A percentile compares a stretch with the other conserved stretches of the same genome.
These are phyloP conservation scores for Gastracanthus pulcherrimus DNA, from an alignment of 2,888 invertebrate genomes.

Conservation along the genomic window DNA sequence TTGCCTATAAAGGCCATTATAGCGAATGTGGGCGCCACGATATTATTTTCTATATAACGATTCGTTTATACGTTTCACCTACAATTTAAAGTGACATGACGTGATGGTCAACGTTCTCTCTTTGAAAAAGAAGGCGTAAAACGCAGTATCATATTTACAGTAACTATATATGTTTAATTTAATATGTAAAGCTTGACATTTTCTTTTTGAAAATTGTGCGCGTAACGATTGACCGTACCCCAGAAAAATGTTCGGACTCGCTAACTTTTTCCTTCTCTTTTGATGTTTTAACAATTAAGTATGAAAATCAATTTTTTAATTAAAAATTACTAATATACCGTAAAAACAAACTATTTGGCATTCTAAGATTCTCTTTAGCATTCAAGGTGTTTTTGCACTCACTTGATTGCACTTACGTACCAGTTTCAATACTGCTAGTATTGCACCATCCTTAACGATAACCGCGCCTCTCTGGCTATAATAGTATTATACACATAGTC, in stretches of 20 bases:
- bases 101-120: neutral
- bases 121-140: neutral
- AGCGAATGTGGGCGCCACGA: too few species aligned
- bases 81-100: too few species aligned
- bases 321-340: too few species aligned
- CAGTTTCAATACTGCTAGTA: slow-evolving; percentile 11
- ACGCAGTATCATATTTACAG: neutral
- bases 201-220: neutral
- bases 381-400: neutral
- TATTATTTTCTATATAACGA: neutral
- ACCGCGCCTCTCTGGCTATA: neutral
- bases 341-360: neutral
- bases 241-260: too few species aligned
- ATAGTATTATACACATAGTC: neutral
- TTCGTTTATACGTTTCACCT: neutral
- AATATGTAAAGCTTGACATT: neutral
- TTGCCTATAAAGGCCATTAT: too few species aligned
- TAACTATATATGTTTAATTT: neutral
- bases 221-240: too few species aligned
- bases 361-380: too few species aligned
- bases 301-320: too few species aligned
- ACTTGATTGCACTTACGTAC: neutral
- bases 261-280: too few species aligned
- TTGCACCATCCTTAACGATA: neutral
- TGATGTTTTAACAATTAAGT: too few species aligned